phyloP scores from a whole-genome alignment of 2,888 invertebrate genomes.

The Dasypogon diadema region DNA sequence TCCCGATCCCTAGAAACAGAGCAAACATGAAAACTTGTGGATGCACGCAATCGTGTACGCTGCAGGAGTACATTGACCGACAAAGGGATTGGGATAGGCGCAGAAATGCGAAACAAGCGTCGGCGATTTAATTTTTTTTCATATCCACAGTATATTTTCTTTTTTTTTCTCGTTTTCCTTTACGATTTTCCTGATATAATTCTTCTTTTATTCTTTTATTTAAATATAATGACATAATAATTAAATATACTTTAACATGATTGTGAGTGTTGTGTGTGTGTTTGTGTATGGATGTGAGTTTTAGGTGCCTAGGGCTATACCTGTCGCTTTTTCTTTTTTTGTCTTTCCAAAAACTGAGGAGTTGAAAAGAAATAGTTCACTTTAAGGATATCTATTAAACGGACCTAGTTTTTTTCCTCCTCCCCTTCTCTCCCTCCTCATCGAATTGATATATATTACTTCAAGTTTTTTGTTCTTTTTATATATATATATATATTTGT shows the following conservation, averaged over 20 bases:
- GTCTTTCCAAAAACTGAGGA: not conserved
- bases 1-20: too few relatives aligned
- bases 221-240: slow-evolving; percentile 25
- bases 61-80: too few relatives aligned
- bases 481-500: too few relatives aligned
- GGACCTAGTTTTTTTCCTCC: not conserved
- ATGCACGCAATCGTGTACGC: too few relatives aligned
- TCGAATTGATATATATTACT: slow-evolving; percentile 1
- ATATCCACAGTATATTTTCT: slow-evolving; percentile 7
- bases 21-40: too few relatives aligned
- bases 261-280: slow-evolving; percentile 4
- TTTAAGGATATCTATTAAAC: not conserved
- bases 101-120: too few relatives aligned
- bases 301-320: slow-evolving; percentile 7
- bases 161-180: not conserved
- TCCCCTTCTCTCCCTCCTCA: not conserved
- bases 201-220: slow-evolving; percentile 32
- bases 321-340: not conserved
- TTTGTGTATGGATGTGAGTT: not conserved
- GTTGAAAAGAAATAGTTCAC: not conserved
- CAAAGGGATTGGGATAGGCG: too few relatives aligned
- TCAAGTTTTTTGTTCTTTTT: not conserved
- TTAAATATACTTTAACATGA: slow-evolving; percentile 45
- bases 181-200: not conserved
- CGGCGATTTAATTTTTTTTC: not conserved